phyloP scores from a whole-genome alignment of 2,797 vertebrate genomes.

The Aulostomus chinensis region DNA sequence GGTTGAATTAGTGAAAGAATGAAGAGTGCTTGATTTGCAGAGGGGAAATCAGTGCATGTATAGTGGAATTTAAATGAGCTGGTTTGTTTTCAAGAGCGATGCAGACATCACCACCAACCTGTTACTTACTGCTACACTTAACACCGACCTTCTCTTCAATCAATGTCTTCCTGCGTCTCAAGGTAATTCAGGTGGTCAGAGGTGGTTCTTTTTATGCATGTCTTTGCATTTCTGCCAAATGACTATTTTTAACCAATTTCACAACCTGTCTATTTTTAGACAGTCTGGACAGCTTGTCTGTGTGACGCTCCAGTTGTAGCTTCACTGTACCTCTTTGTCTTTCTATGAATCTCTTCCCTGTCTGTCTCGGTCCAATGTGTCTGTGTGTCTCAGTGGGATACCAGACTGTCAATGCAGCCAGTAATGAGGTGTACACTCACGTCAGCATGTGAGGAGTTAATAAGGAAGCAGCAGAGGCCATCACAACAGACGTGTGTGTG shows the following conservation, averaged over 20 bases:
- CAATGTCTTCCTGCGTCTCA: neutral
- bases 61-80: neutral
- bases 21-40: constrained; percentile 17
- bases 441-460: constrained; percentile 81
- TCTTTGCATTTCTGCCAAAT: neutral
- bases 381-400: constrained; percentile 49
- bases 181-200: too few relatives aligned
- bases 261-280: too few relatives aligned
- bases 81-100: constrained; percentile 8
- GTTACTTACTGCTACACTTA: neutral
- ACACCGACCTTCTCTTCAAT: too few relatives aligned
- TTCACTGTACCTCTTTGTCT: constrained; percentile 47
- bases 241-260: too few relatives aligned
- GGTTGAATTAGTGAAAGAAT: constrained; percentile 6
- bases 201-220: neutral
- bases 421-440: constrained; percentile 77
- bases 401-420: constrained; percentile 68
- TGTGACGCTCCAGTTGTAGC: constrained; percentile 7
- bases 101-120: constrained; percentile 1
- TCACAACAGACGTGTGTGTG: constrained; percentile 68
- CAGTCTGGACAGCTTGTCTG: constrained; percentile 7
- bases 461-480: constrained; percentile 78
- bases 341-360: constrained; percentile 44
- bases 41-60: constrained; percentile 9
- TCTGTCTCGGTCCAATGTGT: constrained; percentile 56